These are phyloP conservation scores for Recurvirostra avosetta DNA, from an alignment of 2,113 vertebrate genomes.

Conservation along the genomic window DNA sequence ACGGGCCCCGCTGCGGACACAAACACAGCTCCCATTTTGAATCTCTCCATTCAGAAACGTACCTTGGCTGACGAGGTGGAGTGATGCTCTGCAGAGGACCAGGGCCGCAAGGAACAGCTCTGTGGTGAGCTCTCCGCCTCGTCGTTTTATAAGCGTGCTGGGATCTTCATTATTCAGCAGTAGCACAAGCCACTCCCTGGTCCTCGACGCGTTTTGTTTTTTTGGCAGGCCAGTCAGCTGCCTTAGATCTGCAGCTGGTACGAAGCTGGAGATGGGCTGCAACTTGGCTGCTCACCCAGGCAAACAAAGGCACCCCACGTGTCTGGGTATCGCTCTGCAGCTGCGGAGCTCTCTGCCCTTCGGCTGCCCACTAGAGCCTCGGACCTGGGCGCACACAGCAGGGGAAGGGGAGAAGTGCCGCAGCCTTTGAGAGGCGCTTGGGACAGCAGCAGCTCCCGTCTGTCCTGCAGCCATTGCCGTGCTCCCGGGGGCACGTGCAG, in stretches of 20 bases:
- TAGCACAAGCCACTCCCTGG: slow-evolving; percentile 52
- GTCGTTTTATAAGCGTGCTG: background rate
- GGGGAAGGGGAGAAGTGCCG: background rate
- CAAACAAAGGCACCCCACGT: slow-evolving; percentile 1
- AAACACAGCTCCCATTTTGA: background rate
- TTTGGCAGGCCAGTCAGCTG: slow-evolving; percentile 25
- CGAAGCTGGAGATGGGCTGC: slow-evolving; percentile 34
- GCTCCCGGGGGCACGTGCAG: fast-evolving
- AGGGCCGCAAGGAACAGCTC: background rate
- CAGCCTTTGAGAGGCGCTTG: background rate
- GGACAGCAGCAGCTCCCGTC: background rate
- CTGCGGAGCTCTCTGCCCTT: background rate
- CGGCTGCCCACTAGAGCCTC: background rate
- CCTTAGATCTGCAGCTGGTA: slow-evolving; percentile 41
- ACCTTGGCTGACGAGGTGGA: background rate
- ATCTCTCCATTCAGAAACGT: background rate
- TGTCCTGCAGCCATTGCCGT: background rate
- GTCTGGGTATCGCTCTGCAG: background rate
- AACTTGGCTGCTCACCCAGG: slow-evolving; percentile 37
- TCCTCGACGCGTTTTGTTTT: background rate
- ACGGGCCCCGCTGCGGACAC: fast-evolving
- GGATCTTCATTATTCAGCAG: slow-evolving; percentile 33
- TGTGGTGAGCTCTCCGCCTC: background rate
- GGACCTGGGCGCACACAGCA: background rate
- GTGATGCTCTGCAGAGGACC: background rate